phyloP scores from a whole-genome alignment of 2,113 vertebrate species.

The Halcyon malimbica region DNA sequence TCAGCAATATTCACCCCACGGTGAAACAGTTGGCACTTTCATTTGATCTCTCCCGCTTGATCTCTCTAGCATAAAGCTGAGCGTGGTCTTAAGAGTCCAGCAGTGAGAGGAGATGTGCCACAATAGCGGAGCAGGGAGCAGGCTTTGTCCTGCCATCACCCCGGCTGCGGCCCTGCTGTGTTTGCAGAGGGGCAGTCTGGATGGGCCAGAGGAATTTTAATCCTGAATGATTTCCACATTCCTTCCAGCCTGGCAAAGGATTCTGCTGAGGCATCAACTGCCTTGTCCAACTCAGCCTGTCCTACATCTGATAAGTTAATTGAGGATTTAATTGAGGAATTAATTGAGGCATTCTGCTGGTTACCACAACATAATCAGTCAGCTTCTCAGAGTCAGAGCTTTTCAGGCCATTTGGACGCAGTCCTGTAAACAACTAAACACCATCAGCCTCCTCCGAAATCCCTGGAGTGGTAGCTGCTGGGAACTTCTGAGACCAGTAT shows the following conservation, averaged over 20 bases:
- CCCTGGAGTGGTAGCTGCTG: background rate
- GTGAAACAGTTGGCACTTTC: background rate
- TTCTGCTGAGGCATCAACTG: constrained; percentile 61
- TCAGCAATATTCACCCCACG: background rate
- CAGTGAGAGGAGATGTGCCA: background rate
- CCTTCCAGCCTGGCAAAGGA: constrained; percentile 39
- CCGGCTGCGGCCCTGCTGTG: background rate
- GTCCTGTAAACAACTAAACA: background rate
- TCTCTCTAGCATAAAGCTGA: background rate
- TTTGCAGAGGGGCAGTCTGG: background rate
- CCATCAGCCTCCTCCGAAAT: background rate
- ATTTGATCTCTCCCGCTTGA: background rate
- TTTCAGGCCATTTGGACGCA: background rate
- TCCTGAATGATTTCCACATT: constrained; percentile 54
- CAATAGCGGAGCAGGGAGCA: background rate
- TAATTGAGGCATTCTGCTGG: constrained; percentile 37
- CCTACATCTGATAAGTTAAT: constrained; percentile 59
- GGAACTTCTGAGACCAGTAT: background rate
- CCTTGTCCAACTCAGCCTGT: constrained; percentile 43
- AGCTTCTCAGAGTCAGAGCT: background rate
- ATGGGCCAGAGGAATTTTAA: constrained; percentile 63
- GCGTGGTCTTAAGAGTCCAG: background rate
- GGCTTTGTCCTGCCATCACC: background rate
- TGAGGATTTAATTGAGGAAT: constrained; percentile 49
- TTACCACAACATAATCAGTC: constrained; percentile 26